Percentiles rank a stretch among this genome's conserved stretches.
Evolutionary conservation across 2,113 vertebrate species (phyloP).

Genomic region (Cettia cetti): DNA sequence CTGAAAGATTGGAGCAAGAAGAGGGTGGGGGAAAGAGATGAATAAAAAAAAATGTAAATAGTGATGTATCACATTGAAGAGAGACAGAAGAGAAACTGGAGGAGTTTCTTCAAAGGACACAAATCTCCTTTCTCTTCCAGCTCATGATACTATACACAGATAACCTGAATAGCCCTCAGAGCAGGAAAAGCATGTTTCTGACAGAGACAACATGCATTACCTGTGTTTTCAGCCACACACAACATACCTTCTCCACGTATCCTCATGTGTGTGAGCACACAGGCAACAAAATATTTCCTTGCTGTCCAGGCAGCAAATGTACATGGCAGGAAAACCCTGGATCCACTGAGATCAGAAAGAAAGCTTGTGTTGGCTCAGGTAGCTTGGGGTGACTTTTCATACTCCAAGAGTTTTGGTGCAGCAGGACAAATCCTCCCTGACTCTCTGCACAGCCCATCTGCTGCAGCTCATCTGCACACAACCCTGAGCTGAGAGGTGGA

Average conservation of each 20-base stretch:
- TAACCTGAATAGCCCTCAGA: not conserved
- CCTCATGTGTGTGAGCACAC: not conserved
- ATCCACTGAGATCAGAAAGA: not conserved
- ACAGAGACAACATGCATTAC: not conserved
- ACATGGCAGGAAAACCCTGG: not conserved
- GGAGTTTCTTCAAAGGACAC: not conserved
- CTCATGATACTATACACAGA: not conserved
- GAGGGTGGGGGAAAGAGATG: not conserved
- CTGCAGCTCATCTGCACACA: not conserved
- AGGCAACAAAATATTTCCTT: not conserved
- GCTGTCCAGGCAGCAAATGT: not conserved
- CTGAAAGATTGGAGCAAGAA: not conserved
- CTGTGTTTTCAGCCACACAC: not conserved
- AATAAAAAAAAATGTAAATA: not conserved
- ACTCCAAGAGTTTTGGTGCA: not conserved
- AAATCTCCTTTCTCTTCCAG: not conserved
- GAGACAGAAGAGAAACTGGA: not conserved
- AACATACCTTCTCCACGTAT: not conserved
- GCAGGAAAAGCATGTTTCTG: constrained; percentile 23
- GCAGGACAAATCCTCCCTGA: not conserved
- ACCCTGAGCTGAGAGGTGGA: not conserved
- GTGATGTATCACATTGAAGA: not conserved
- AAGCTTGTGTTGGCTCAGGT: accelerated
- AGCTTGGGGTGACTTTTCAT: not conserved
- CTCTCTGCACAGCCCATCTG: not conserved